phyloP scores from a whole-genome alignment of 1,140 invertebrate species.

The Bombyx mandarina region DNA sequence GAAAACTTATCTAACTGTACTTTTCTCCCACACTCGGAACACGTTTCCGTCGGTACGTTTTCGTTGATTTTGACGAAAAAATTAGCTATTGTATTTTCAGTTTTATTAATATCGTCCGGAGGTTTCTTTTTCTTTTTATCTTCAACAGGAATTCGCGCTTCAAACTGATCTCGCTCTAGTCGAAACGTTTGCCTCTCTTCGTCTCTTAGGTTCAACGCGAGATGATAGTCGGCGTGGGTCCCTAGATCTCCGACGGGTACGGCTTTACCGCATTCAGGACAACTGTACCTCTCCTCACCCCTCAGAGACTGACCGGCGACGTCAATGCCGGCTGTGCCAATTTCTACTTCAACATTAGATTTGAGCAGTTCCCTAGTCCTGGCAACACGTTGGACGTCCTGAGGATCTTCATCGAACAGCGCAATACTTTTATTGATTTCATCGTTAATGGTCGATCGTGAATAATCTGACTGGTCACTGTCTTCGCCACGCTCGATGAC shows the following conservation, averaged over 20 bases:
- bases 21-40: conserved; percentile 75
- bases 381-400: conserved; percentile 34
- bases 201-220: conserved; percentile 72
- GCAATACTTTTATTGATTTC: conserved; percentile 65
- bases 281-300: conserved; percentile 35
- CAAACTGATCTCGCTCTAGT: conserved; percentile 27
- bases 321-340: conserved; percentile 10
- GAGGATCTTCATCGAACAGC: conserved; percentile 48
- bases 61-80: conserved; percentile 50
- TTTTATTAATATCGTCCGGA: conserved; percentile 11
- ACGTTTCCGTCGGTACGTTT: conserved; percentile 60
- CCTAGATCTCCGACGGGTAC: conserved; percentile 57
- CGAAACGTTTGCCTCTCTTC: conserved; percentile 60
- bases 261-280: conserved; percentile 70
- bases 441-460: conserved; percentile 56
- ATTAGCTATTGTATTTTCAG: conserved; percentile 32
- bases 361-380: conserved; percentile 45
- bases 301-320: neutral
- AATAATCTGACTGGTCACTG: conserved; percentile 52
- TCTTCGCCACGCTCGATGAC: conserved; percentile 34
- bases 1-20: conserved; percentile 71
- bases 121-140: conserved; percentile 21
- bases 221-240: conserved; percentile 74
- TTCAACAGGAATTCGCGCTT: conserved; percentile 21
- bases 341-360: conserved; percentile 16